Evolutionary conservation across 2,888 invertebrate genomes (phyloP).

Genomic region (Hydraecia micacea): DNA sequence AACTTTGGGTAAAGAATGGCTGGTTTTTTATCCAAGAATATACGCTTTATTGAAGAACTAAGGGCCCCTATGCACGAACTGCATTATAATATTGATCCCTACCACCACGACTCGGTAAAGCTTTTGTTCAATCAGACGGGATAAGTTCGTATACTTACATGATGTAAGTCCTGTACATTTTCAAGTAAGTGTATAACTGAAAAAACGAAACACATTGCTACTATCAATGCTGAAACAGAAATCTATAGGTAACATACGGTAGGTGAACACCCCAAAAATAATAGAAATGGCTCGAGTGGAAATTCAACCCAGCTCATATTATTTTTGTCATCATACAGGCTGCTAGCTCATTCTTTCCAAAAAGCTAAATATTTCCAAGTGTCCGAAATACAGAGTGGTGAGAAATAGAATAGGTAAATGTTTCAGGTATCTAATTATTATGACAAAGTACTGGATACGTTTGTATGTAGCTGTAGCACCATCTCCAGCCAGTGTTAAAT

Average conservation of each 20-base stretch:
- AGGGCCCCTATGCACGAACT: not conserved
- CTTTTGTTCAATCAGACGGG: not conserved
- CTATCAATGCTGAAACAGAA: too few species aligned
- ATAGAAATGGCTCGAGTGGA: not conserved
- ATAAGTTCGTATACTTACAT: not conserved
- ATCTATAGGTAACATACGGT: not conserved
- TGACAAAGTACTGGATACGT: not conserved
- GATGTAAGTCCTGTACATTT: too few species aligned
- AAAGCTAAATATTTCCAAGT: not conserved
- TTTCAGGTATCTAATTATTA: not conserved
- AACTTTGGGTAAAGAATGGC: slow-evolving; percentile 1
- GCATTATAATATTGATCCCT: slow-evolving; percentile 1
- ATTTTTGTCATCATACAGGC: not conserved
- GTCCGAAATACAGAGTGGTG: not conserved
- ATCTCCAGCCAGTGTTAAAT: not conserved
- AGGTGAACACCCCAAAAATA: not conserved
- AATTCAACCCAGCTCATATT: not conserved
- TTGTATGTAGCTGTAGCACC: not conserved
- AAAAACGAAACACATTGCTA: not conserved
- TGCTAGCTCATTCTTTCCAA: not conserved
- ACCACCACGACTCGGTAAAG: not conserved
- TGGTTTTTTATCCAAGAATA: not conserved
- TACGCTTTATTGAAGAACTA: not conserved
- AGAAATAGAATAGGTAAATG: not conserved
- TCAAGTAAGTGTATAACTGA: not conserved